Conservation (phyloP, 2,797 vertebrate species). For the Gymnoscopelus braueri region DNA sequence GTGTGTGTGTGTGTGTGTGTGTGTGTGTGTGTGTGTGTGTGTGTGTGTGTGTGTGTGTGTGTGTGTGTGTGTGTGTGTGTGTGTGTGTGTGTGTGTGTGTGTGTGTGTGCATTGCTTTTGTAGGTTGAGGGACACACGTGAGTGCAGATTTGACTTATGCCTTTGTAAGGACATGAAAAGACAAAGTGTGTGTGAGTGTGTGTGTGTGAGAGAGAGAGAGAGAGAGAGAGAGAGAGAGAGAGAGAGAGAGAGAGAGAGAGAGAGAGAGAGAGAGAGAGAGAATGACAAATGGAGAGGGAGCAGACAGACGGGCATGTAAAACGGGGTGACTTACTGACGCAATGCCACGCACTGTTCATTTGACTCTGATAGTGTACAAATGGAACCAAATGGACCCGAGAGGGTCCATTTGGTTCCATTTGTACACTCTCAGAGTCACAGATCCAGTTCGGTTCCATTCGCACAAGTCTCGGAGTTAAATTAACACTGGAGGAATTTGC, state of each 20-base stretch:
- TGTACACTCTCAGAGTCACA: no score
- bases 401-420: no score
- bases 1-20: conserved; percentile 10
- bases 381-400: no score
- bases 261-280: background rate
- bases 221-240: conserved; percentile 35
- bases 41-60: background rate
- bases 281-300: conserved; percentile 8
- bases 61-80: no score
- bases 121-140: conserved; percentile 16
- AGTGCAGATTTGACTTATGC: conserved; percentile 36
- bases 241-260: background rate
- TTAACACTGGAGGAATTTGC: no score
- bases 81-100: background rate
- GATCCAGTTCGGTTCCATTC: no score
- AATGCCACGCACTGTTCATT: conserved; percentile 29
- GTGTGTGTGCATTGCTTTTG: background rate
- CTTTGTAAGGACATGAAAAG: conserved; percentile 65
- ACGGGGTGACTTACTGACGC: conserved; percentile 48
- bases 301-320: conserved; percentile 1
- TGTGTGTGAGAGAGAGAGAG: conserved; percentile 1
- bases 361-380: no score
- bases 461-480: no score
- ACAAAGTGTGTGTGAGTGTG: conserved; percentile 7
- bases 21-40: background rate